These are phyloP conservation scores for Melinaea marsaeus DNA, from an alignment of 2,888 invertebrate species.

Conservation along the genomic window DNA sequence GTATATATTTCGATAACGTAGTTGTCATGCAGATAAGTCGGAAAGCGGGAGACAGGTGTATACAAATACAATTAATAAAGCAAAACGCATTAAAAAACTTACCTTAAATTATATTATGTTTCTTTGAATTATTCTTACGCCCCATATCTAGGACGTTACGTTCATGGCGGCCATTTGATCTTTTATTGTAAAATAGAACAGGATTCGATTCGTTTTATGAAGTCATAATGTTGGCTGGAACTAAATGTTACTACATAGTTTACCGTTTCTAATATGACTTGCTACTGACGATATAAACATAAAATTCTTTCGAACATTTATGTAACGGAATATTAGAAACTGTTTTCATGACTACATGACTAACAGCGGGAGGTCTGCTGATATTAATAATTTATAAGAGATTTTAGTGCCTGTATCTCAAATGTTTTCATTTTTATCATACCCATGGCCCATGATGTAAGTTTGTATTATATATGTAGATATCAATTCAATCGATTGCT, in stretches of 20 bases:
- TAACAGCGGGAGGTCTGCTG: too few species aligned
- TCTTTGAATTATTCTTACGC: conserved; percentile 28
- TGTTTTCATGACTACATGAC: too few species aligned
- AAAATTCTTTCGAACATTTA: not conserved
- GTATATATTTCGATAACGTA: not conserved
- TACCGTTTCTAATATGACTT: conserved; percentile 17
- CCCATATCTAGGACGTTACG: conserved; percentile 18
- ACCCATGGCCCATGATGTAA: too few species aligned
- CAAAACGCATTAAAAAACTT: conserved; percentile 16
- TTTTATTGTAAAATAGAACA: conserved; percentile 62
- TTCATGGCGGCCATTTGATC: conserved; percentile 41
- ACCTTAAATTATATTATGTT: conserved; percentile 1
- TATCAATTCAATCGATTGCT: too few species aligned
- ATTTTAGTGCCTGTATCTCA: too few species aligned
- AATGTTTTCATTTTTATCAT: too few species aligned
- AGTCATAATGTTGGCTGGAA: conserved; percentile 66
- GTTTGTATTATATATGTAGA: too few species aligned
- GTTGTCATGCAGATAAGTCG: not conserved
- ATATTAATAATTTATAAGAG: too few species aligned
- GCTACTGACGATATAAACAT: conserved; percentile 9
- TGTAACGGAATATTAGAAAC: too few species aligned
- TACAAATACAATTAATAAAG: not conserved
- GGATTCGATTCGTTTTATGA: conserved; percentile 60
- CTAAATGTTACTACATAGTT: conserved; percentile 52
- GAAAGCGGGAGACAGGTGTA: conserved; percentile 4